Base-by-base conservation (phyloP, 2,797 vertebrate genomes). In the Lepidocolaptes lacrymiger region DNA sequence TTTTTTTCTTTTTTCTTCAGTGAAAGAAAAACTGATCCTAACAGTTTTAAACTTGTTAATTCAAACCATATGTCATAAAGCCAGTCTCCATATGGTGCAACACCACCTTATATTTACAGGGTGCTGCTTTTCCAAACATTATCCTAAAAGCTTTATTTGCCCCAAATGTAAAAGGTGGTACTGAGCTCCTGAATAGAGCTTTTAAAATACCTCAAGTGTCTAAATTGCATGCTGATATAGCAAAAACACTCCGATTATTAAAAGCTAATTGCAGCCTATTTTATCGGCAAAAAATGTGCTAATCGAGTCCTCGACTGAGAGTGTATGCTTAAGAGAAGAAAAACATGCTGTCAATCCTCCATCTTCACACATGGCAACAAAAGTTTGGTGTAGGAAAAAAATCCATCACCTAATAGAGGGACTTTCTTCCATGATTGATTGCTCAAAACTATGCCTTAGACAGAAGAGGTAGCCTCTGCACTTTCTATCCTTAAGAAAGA, bases 21-120 rank as follows among this genome's bases (percentile, higher is more conserved):
- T 97, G 97, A 98, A 98, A 98, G 97, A 98, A 98, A 98, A 98
- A 98, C 98, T 98, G 98, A 98, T 98, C 98, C 97, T 98, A 98
- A 98, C 98, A 98, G 98, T 98, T 98, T 98, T 97, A 98, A 98
- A 98, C 97, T 98, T 98, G 98, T 98, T 98, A 98, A 98, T 98
- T 98, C 98, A 97, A 98, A 97, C 98, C 98, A 98, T 98, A 98
- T 98, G 98, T 97, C 97, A 98, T 97, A 97, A 90, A 98, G 82
- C 94, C 97, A 96, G 97, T 77, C 97, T 98, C 98, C 98, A 98
- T 98, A 98, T 98, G 98, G 97, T 96, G 96, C 96, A 91, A 89
- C 95, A 97, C 97, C 97, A 98, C 98, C 98, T 98, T 98, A 97
- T 98, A 98, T 98, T 98, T 98, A 98, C 97, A 96, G 95, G 96